A percentile compares a stretch with the other conserved stretches of the same genome.
Evolutionary conservation across 2,888 invertebrate genomes (phyloP).

Genomic region (Leptopilina syphax): DNA sequence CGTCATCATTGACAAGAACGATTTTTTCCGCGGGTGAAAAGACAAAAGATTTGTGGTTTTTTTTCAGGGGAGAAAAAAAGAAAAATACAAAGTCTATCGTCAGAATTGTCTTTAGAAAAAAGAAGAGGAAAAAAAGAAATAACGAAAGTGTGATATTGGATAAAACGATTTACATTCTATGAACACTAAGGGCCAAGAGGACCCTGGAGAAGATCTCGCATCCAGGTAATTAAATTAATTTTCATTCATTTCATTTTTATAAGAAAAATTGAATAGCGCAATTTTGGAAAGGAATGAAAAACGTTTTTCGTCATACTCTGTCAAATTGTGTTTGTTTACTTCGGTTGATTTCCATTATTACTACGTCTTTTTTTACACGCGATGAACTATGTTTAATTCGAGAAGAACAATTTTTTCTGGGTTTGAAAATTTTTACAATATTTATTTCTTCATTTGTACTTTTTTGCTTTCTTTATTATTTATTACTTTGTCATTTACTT

Average conservation of each 20-base stretch:
- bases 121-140: neutral
- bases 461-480: neutral
- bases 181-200: slow-evolving; percentile 75
- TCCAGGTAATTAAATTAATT: slow-evolving; percentile 67
- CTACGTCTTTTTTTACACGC: neutral
- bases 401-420: neutral
- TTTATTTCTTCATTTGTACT: neutral
- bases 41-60: neutral
- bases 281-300: too few relatives aligned
- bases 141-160: slow-evolving; percentile 49
- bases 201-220: slow-evolving; percentile 75
- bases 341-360: slow-evolving; percentile 11
- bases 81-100: too few relatives aligned
- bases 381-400: slow-evolving; percentile 4
- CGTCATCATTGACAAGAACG: neutral
- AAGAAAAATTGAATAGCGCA: too few relatives aligned
- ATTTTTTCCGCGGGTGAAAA: neutral
- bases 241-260: too few relatives aligned
- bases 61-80: neutral
- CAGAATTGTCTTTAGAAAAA: too few relatives aligned
- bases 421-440: neutral
- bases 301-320: neutral
- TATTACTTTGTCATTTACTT: too few relatives aligned
- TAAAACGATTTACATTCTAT: slow-evolving; percentile 72
- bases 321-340: slow-evolving; percentile 30